These are phyloP conservation scores for Agonopterix subpropinquella DNA, from an alignment of 2,888 invertebrate genomes.

Conservation along the genomic window DNA sequence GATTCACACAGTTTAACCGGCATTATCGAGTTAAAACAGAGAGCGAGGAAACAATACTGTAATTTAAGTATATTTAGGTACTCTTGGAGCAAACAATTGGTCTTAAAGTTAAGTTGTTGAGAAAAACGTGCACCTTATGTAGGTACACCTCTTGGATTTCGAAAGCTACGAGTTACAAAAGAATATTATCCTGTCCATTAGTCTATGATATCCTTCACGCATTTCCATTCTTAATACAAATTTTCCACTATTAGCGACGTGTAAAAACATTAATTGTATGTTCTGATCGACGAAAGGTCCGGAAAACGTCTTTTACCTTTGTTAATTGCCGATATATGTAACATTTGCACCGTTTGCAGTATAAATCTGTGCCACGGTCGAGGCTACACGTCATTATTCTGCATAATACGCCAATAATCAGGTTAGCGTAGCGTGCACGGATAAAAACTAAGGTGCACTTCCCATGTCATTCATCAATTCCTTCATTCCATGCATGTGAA, in stretches of 20 bases:
- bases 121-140: not conserved
- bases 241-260: too few species aligned
- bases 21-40: not conserved
- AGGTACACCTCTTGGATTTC: not conserved
- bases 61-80: not conserved
- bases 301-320: too few species aligned
- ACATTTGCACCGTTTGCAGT: not conserved
- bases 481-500: conserved; percentile 8
- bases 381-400: conserved; percentile 12
- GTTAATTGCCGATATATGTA: too few species aligned
- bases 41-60: not conserved
- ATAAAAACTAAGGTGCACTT: conserved; percentile 5
- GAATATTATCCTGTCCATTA: too few species aligned
- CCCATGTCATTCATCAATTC: not conserved
- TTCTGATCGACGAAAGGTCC: too few species aligned
- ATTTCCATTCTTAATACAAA: too few species aligned
- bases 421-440: conserved; percentile 22
- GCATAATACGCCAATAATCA: conserved; percentile 16
- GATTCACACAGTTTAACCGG: not conserved
- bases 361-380: conserved; percentile 19
- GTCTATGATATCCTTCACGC: too few species aligned
- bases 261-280: too few species aligned
- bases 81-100: not conserved
- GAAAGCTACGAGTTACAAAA: not conserved
- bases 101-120: not conserved